phyloP scores from a whole-genome alignment of 2,797 vertebrate species.

The Psittacula derbiana region DNA sequence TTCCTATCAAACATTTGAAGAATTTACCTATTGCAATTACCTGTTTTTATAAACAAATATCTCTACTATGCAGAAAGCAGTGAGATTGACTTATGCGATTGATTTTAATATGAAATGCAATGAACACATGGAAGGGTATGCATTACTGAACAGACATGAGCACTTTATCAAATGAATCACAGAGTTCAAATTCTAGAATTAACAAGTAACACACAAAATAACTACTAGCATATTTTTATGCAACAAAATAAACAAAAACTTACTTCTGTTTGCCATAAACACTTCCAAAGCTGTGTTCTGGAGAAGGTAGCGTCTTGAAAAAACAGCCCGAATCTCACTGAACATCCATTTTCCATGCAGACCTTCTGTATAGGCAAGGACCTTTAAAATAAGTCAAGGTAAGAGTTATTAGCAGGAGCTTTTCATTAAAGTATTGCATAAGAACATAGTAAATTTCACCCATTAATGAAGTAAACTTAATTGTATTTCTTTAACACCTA shows the following conservation, averaged over 20 bases:
- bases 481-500: background rate
- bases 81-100: background rate
- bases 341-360: constrained; percentile 99
- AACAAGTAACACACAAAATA: background rate
- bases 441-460: background rate
- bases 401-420: background rate
- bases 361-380: constrained; percentile 93
- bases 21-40: background rate
- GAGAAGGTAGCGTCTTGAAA: constrained; percentile 91
- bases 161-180: background rate
- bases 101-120: background rate
- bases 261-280: constrained; percentile 99
- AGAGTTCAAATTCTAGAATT: background rate
- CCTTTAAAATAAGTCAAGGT: constrained; percentile 72
- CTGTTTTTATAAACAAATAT: background rate
- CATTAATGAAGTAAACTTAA: background rate
- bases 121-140: background rate
- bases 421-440: background rate
- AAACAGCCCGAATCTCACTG: constrained; percentile 97
- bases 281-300: constrained; percentile 96
- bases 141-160: background rate
- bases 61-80: background rate
- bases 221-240: background rate
- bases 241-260: constrained; percentile 35
- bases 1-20: background rate